These are phyloP conservation scores for Coranthus polyacanthus DNA, from an alignment of 2,797 vertebrate species.

Conservation along the genomic window DNA sequence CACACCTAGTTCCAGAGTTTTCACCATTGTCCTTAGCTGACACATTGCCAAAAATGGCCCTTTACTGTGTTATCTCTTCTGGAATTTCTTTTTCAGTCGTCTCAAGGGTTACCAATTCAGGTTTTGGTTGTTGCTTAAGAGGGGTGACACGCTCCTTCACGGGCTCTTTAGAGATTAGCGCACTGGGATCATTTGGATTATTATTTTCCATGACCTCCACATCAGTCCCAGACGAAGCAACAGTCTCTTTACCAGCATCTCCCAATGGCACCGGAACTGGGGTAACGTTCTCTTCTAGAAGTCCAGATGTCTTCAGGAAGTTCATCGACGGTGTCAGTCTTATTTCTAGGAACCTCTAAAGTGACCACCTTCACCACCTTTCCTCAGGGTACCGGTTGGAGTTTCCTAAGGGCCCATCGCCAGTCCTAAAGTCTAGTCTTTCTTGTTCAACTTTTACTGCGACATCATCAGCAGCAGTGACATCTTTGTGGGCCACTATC, in stretches of 20 bases:
- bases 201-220: background rate
- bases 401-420: background rate
- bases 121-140: background rate
- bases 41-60: background rate
- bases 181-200: background rate
- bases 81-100: background rate
- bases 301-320: constrained; percentile 5
- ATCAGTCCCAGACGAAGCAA: background rate
- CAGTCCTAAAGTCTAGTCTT: too few species aligned
- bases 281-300: too few species aligned
- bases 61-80: background rate
- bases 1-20: background rate
- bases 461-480: background rate
- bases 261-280: too few species aligned
- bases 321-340: constrained; percentile 1
- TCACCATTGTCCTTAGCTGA: background rate
- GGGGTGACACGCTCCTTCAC: background rate
- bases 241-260: too few species aligned
- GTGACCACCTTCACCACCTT: too few species aligned
- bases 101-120: background rate
- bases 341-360: too few species aligned
- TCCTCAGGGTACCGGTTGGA: too few species aligned
- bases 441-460: background rate
- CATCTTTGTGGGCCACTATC: constrained; percentile 5
- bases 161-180: background rate